These are phyloP conservation scores for Aphelocoma californica DNA, from an alignment of 2,797 vertebrate species.

Conservation along the genomic window DNA sequence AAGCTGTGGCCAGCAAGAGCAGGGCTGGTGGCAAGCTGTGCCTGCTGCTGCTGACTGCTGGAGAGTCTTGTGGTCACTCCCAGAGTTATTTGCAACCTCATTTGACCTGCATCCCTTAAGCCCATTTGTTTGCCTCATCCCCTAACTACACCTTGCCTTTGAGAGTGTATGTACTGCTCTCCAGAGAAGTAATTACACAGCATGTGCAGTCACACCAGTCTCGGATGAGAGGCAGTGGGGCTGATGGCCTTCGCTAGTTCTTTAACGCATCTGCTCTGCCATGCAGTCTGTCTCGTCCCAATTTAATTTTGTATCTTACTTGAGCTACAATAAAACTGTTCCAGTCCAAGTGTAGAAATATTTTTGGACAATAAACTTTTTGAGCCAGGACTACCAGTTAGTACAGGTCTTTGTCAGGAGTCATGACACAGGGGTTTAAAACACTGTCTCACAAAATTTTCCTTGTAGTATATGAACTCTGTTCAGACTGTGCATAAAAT, in stretches of 20 bases:
- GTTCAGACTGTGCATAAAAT: not conserved
- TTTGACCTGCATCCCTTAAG: conserved; percentile 17
- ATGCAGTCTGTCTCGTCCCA: too few relatives aligned
- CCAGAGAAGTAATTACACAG: conserved; percentile 40
- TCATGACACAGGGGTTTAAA: not conserved
- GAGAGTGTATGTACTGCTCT: not conserved
- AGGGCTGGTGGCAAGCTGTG: not conserved
- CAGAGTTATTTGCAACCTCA: not conserved
- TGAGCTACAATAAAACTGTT: not conserved
- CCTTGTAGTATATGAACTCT: not conserved
- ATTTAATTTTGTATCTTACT: not conserved
- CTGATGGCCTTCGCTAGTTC: not conserved
- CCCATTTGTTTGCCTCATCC: conserved; percentile 29
- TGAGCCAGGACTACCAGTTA: not conserved
- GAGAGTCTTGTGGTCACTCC: not conserved
- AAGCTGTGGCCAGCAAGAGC: not conserved
- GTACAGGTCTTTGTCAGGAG: not conserved
- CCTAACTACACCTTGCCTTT: conserved; percentile 16
- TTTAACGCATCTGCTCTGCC: not conserved
- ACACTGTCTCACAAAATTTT: not conserved
- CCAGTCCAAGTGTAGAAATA: not conserved
- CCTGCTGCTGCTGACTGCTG: not conserved
- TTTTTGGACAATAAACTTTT: not conserved
- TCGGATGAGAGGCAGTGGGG: not conserved
- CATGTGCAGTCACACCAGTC: not conserved